phyloP scores from a whole-genome alignment of 2,113 vertebrate genomes.

The Sinocyclocheilus rhinocerous region DNA sequence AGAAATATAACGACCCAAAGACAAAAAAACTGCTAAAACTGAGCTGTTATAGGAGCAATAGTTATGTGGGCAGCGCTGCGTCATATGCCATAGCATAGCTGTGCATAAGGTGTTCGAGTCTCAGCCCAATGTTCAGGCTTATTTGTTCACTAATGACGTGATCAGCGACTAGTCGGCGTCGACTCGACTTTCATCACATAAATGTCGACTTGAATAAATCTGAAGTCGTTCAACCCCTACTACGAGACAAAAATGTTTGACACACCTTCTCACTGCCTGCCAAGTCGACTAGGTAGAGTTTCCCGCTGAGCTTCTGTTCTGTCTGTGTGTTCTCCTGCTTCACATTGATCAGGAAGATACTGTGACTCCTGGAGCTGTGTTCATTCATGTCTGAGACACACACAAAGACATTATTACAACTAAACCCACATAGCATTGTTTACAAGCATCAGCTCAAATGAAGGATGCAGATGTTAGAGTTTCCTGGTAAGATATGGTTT shows the following conservation, averaged over 20 bases:
- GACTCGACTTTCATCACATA: no score
- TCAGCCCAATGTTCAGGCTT: no score
- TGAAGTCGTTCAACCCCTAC: no score
- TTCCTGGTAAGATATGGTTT: not conserved
- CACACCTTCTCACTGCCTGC: constrained; percentile 96
- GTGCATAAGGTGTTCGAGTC: no score
- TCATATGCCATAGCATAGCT: no score
- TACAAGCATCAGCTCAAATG: not conserved
- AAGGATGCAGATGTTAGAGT: not conserved
- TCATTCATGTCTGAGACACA: constrained; percentile 91
- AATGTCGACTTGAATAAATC: no score
- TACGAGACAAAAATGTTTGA: not conserved
- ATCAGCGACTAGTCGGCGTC: no score
- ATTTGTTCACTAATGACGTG: no score
- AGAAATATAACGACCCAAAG: no score
- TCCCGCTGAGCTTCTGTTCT: constrained; percentile 96
- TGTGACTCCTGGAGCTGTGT: constrained; percentile 98
- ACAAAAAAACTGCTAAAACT: no score
- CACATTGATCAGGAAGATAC: constrained; percentile 97
- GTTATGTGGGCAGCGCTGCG: no score
- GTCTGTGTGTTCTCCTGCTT: constrained; percentile 99
- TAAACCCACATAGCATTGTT: not conserved
- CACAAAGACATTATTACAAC: not conserved
- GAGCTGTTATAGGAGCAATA: no score
- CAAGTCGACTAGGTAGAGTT: constrained; percentile 96